Evolutionary conservation across 2,797 vertebrate genomes (phyloP), one percentile per base, ranked within the genome.

Genomic region (Eulemur albifrons): DNA sequence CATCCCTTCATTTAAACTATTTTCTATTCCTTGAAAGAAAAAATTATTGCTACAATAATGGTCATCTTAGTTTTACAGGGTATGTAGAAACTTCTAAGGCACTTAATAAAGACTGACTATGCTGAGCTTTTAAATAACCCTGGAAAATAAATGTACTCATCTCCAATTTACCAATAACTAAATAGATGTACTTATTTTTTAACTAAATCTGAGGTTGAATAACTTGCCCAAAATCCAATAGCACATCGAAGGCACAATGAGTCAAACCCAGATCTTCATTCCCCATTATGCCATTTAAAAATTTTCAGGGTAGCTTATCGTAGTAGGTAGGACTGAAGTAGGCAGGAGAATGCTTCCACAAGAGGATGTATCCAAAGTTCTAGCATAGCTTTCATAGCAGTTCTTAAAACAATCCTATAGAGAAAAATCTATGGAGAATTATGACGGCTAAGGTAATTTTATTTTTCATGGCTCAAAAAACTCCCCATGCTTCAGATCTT

Each of bases 401-500:
- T 72, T 89, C 21, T 61, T 67, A 88, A 61, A 70, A 8, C 23
- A 5, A 14, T 23, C 13, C 13, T 57, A 25, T 2, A 17, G n/a
- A 87, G 48, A 84, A 5, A n/a, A 59, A 43, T 67, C n/a, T 21
- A 63, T 30, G 7, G 76, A 67, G 32, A 95, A 63, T 80, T 40
- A n/a, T 30, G 35, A 90, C 11, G 3, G 9, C 21, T 81, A 84
- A 93, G 50, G n/a, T 43, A 43, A 69, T 52, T 95, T 84, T 92
- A 87, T 70, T 94, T 85, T 93, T 93, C 35, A 73, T 88, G 67
- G 17, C 27, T 79, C 30, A 86, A 87, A 97, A 80, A 23, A 45
- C n/a, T 32, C 14, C 11, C 21, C 65, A 83, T 84, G 5, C 25
- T 96, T 92, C 54, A 93, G 7, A 93, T 87, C 30, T 92, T 93